Percentiles rank a stretch among this genome's conserved stretches.
These are phyloP conservation scores for Leptinotarsa haldemani DNA, from an alignment of 2,888 invertebrate genomes.

Conservation along the genomic window DNA sequence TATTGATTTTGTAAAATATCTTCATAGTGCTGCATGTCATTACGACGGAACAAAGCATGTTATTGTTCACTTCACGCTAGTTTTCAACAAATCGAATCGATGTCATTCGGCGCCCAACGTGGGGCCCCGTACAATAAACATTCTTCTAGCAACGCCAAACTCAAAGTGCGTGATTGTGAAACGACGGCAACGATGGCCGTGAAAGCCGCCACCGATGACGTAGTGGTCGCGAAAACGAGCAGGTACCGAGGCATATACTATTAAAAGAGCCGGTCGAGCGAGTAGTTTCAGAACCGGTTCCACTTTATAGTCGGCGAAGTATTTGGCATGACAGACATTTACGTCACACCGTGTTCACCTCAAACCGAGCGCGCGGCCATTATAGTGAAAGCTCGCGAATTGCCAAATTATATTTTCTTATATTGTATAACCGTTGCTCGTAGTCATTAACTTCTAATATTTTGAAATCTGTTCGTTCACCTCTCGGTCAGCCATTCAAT, in stretches of 20 bases:
- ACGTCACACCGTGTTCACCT: conserved; percentile 52
- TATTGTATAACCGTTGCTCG: conserved; percentile 35
- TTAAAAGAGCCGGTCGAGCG: conserved; percentile 50
- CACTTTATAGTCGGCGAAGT: conserved; percentile 42
- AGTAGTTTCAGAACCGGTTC: conserved; percentile 49
- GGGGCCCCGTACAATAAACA: background rate
- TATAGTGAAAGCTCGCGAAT: conserved; percentile 35
- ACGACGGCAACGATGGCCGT: conserved; percentile 28
- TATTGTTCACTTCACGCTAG: too few relatives aligned
- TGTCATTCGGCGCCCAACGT: conserved; percentile 1
- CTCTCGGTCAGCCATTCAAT: conserved; percentile 21
- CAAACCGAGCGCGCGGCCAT: conserved; percentile 4
- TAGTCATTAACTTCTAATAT: conserved; percentile 32
- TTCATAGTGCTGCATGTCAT: too few relatives aligned
- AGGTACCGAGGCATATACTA: conserved; percentile 43
- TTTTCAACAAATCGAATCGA: background rate
- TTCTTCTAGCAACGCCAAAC: background rate
- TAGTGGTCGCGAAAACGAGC: conserved; percentile 39
- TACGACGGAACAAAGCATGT: too few relatives aligned
- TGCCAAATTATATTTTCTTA: conserved; percentile 39
- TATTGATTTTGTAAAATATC: too few relatives aligned
- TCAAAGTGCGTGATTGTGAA: conserved; percentile 11
- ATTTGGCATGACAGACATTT: conserved; percentile 53
- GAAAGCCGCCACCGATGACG: conserved; percentile 48
- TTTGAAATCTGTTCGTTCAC: conserved; percentile 39